Evolutionary conservation across 1,140 invertebrate species (phyloP), one percentile per base, ranked within the genome.

Genomic region (Berghia stephanieae): DNA sequence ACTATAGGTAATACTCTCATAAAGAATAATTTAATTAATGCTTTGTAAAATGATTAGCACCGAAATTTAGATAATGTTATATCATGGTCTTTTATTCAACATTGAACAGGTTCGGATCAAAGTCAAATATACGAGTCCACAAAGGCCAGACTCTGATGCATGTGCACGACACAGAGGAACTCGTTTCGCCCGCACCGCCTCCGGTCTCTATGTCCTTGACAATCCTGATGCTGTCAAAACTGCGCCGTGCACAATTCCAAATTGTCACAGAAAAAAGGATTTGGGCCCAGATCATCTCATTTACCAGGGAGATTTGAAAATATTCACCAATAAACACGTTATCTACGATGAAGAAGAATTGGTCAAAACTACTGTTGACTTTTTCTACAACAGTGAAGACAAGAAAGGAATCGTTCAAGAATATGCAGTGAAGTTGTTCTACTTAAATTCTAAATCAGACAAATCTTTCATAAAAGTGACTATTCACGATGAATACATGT

Each of bases 321-420:
- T 72, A 34, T 72, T 72, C 70, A 72, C 70, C 3, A 72, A 72
- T n/a, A 49, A 55, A 36, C 70, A 72, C 31, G 70, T 72, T 3
- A 18, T 72, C 2, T 72, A 52, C 40, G 70, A 72, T 55, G 70
- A 72, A n/a, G 70, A 72, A 38, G 70, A 72, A 55, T 49, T 72
- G 10, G 4, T 18, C 3, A 49, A 21, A 38, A 72, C 70, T 5
- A 49, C 38, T 3, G 70, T 72, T 10, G 70, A 72, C 31, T 72
- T 72, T 38, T 72, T 72, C 34, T 72, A 72, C n/a, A 36, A 72
- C 34, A 72, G 46, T 21, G 18, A 43, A n/a, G 38, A 72, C 46
- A 72, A 38, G 40, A 49, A n/a, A 38, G 70, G 70, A 1, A 34
- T 72, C 44, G 46, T 72, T n/a, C 13, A 38, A 42, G 70, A 72